Evolutionary conservation across 1,140 invertebrate species (phyloP).

Genomic region (Zaprionus vittiger): DNA sequence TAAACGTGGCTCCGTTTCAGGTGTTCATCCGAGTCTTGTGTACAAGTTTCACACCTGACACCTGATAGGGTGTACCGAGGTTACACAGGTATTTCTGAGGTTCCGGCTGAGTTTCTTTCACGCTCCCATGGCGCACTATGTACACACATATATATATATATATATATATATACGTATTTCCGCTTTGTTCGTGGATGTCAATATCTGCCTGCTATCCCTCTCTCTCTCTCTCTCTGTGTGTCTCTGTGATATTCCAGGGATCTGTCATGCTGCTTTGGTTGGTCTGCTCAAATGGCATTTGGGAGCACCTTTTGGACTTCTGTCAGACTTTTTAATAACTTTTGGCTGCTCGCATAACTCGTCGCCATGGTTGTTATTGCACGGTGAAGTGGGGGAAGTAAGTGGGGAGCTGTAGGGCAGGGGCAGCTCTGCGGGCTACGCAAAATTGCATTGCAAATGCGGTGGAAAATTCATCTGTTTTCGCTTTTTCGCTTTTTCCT

Average conservation of each 20-base stretch:
- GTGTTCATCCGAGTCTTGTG: background rate
- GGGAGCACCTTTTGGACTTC: conserved; percentile 43
- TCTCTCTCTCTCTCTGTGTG: background rate
- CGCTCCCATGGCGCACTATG: background rate
- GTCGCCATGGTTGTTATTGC: conserved; percentile 18
- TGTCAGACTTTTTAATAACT: conserved; percentile 75
- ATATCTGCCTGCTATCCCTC: background rate
- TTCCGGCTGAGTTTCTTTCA: too few species aligned
- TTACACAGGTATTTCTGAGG: background rate
- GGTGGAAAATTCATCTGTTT: conserved; percentile 9
- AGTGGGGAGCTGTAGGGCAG: background rate
- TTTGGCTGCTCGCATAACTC: conserved; percentile 63
- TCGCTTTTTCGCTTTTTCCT: conserved; percentile 1
- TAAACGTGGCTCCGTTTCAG: background rate
- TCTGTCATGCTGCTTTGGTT: conserved; percentile 4
- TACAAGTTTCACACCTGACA: background rate
- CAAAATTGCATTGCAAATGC: conserved; percentile 55
- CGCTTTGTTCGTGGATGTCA: background rate
- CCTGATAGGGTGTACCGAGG: background rate
- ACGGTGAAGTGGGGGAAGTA: background rate
- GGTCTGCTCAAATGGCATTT: conserved; percentile 31
- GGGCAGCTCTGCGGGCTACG: background rate
- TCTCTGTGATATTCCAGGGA: background rate
- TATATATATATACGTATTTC: conserved; percentile 1
- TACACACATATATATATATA: background rate